Conservation (phyloP, 2,113 vertebrate species). For the Blennius ocellaris region DNA sequence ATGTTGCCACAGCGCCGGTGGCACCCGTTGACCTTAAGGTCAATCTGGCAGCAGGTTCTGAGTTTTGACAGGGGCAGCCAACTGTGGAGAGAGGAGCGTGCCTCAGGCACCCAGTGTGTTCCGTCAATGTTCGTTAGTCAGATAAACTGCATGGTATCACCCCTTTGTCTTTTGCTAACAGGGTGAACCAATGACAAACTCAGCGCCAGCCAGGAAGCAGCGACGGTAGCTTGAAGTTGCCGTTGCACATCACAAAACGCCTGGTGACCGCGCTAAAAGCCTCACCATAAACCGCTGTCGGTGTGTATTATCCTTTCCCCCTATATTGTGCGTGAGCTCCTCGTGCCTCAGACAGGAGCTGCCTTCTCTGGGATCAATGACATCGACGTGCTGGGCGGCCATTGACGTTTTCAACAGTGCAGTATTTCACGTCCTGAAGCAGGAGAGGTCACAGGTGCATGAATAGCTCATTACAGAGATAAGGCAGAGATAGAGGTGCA, state of each 20-base stretch:
- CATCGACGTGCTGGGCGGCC: slow-evolving; percentile 46
- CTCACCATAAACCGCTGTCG: slow-evolving; percentile 71
- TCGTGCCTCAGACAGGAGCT: slow-evolving; percentile 21
- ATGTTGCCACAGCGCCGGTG: slow-evolving; percentile 59
- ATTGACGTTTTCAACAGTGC: slow-evolving; percentile 46
- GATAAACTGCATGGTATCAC: slow-evolving; percentile 68
- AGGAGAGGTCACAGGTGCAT: slow-evolving; percentile 63
- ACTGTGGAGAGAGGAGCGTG: slow-evolving; percentile 71
- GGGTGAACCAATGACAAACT: slow-evolving; percentile 71
- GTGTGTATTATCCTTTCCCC: slow-evolving; percentile 57
- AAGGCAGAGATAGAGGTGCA: slow-evolving; percentile 46
- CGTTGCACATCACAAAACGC: slow-evolving; percentile 62
- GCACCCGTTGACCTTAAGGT: slow-evolving; percentile 77
- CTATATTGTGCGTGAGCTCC: slow-evolving; percentile 20
- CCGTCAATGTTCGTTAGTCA: slow-evolving; percentile 77
- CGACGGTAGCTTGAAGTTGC: slow-evolving; percentile 64
- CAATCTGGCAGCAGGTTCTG: slow-evolving; percentile 79
- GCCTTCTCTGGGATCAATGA: slow-evolving; percentile 52
- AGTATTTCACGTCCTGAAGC: slow-evolving; percentile 51
- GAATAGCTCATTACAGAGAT: slow-evolving; percentile 49
- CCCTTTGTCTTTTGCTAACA: slow-evolving; percentile 75
- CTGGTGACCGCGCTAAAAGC: slow-evolving; percentile 68
- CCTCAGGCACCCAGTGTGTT: slow-evolving; percentile 64
- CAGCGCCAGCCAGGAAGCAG: slow-evolving; percentile 54
- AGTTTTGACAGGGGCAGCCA: slow-evolving; percentile 80